Conservation (phyloP, 2,797 vertebrate species). For the Eupleurogrammus muticus region DNA sequence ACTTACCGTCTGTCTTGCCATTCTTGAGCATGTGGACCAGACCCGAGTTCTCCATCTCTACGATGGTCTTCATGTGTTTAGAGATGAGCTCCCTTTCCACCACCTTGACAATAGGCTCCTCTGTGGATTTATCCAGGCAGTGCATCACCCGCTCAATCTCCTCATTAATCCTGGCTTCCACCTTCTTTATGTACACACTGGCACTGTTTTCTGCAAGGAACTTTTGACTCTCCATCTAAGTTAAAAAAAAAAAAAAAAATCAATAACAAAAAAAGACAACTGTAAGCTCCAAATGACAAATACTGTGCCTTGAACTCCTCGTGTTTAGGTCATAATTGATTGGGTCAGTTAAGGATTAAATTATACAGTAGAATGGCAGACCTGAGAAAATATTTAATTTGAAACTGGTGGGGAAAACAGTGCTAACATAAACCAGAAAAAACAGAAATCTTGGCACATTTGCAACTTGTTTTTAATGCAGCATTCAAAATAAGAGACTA, state of each 20-base stretch:
- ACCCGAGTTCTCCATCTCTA: constrained; percentile 98
- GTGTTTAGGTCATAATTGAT: background rate
- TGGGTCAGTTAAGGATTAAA: background rate
- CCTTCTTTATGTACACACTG: constrained; percentile 98
- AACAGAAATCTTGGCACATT: no score
- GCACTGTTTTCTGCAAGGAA: constrained; percentile 98
- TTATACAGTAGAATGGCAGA: no score
- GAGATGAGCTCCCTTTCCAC: constrained; percentile 97
- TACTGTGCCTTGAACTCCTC: background rate
- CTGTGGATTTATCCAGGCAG: constrained; percentile 97
- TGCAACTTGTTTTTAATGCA: no score
- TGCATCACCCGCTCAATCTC: constrained; percentile 98
- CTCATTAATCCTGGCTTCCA: constrained; percentile 98
- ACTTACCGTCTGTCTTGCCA: constrained; percentile 94
- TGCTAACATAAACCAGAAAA: no score
- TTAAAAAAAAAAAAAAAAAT: constrained; percentile 33
- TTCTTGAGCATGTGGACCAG: constrained; percentile 98
- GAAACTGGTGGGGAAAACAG: no score
- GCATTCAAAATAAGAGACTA: no score
- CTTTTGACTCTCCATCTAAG: constrained; percentile 99
- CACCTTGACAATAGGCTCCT: constrained; percentile 97
- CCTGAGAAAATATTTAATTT: no score
- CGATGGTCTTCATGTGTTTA: constrained; percentile 99
- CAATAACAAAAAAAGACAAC: constrained; percentile 29
- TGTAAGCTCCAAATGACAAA: background rate